phyloP scores from a whole-genome alignment of 2,113 vertebrate species.

The Ptyas mucosa region DNA sequence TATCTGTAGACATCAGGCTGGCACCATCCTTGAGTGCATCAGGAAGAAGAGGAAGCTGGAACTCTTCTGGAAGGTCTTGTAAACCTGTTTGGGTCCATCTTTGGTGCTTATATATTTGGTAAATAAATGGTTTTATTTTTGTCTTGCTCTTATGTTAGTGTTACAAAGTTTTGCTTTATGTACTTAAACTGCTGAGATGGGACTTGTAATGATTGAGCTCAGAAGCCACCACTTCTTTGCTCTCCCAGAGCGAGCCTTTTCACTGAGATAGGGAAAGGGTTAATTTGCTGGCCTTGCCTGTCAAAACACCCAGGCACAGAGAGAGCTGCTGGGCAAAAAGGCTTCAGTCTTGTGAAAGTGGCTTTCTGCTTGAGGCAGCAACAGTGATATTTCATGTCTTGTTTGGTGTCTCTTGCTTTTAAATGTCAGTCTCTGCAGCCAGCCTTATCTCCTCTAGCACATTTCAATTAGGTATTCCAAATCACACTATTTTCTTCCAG shows the following conservation, averaged over 20 bases:
- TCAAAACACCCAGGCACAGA: neutral
- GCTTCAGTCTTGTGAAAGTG: constrained; percentile 51
- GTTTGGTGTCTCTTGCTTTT: constrained; percentile 66
- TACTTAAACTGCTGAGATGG: neutral
- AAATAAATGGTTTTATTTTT: neutral
- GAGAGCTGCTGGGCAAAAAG: constrained; percentile 33
- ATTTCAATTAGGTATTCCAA: constrained; percentile 80
- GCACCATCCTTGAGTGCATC: neutral
- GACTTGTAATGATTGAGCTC: neutral
- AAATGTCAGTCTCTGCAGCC: constrained; percentile 73
- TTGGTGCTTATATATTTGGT: neutral
- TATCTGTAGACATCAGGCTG: neutral
- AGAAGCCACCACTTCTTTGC: neutral
- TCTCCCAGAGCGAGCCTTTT: constrained; percentile 10
- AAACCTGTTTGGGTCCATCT: neutral
- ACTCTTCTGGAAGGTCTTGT: neutral
- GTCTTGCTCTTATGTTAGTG: neutral
- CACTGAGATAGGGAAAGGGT: constrained; percentile 25
- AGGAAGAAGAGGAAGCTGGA: neutral
- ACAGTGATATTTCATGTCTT: constrained; percentile 72
- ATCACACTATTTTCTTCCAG: constrained; percentile 64
- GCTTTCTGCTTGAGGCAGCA: constrained; percentile 64
- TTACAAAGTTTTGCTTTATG: neutral
- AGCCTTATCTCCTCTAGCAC: constrained; percentile 75
- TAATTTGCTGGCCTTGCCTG: constrained; percentile 33